A percentile compares a stretch with the other conserved stretches of the same genome.
phyloP scores from a whole-genome alignment of 2,888 invertebrate species.

The Temnothorax ravouxi region DNA sequence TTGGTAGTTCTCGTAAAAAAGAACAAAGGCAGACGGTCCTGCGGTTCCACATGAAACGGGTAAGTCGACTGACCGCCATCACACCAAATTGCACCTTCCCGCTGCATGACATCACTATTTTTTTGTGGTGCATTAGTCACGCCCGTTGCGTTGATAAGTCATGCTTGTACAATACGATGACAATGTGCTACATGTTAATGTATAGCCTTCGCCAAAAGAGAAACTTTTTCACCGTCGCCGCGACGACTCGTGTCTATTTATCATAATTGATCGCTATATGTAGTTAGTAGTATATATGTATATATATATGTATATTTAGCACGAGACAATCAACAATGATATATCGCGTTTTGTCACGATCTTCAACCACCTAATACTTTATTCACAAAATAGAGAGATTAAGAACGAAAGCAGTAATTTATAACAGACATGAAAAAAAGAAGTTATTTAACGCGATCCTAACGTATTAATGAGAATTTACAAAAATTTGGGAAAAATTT shows the following conservation, averaged over 20 bases:
- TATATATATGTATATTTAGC: background rate
- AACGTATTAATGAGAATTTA: background rate
- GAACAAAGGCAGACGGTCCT: background rate
- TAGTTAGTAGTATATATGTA: no score
- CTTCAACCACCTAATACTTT: background rate
- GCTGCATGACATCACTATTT: conserved; percentile 67
- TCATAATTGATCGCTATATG: background rate
- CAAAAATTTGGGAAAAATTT: background rate
- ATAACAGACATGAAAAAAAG: background rate
- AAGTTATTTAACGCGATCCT: background rate
- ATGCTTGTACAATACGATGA: conserved; percentile 16
- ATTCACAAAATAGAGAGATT: no score
- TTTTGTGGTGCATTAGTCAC: conserved; percentile 68
- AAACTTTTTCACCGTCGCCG: background rate
- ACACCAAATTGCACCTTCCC: conserved; percentile 29
- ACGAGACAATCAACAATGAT: background rate
- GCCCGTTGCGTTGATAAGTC: conserved; percentile 45
- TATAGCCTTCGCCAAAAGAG: background rate
- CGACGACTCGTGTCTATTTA: conserved; percentile 1
- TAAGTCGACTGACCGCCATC: background rate
- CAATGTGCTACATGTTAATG: background rate
- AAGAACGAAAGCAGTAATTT: no score
- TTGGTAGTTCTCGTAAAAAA: conserved; percentile 10
- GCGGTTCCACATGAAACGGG: background rate
- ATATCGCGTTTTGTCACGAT: background rate